Evolutionary conservation across 1,140 invertebrate genomes (phyloP).

Genomic region (Linepithema humile): DNA sequence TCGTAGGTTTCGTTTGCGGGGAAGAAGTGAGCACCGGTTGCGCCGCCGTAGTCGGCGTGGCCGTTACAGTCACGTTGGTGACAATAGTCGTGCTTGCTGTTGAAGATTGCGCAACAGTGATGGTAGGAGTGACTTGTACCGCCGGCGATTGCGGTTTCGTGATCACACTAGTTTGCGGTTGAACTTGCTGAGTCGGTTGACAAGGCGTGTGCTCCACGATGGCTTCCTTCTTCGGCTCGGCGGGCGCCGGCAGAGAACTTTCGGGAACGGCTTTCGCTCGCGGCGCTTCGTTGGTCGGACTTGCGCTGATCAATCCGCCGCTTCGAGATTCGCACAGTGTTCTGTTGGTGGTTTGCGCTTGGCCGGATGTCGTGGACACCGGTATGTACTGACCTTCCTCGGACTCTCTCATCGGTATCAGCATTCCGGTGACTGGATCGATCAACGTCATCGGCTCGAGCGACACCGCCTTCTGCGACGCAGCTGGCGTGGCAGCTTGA

Average conservation of each 20-base stretch:
- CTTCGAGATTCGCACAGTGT: constrained; percentile 66
- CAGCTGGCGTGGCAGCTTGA: not conserved
- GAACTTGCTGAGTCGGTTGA: constrained; percentile 50
- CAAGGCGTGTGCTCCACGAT: constrained; percentile 54
- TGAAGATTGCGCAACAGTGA: constrained; percentile 29
- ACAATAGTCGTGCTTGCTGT: constrained; percentile 19
- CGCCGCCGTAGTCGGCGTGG: constrained; percentile 13
- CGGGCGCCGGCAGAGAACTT: not conserved
- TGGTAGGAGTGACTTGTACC: constrained; percentile 60
- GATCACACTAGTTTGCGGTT: constrained; percentile 76
- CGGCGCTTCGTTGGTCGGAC: not conserved
- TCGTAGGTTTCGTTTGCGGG: constrained; percentile 81
- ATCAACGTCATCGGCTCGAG: constrained; percentile 87
- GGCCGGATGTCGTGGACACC: constrained; percentile 81
- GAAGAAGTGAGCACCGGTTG: constrained; percentile 44
- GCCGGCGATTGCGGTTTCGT: constrained; percentile 75
- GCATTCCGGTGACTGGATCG: constrained; percentile 91
- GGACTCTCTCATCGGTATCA: constrained; percentile 89
- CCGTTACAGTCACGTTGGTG: constrained; percentile 36
- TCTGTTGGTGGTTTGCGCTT: constrained; percentile 66
- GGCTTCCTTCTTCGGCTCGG: constrained; percentile 60
- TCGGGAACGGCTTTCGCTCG: constrained; percentile 37
- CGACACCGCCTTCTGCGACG: constrained; percentile 68
- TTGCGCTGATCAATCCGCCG: constrained; percentile 14
- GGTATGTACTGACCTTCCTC: constrained; percentile 90